phyloP scores from a whole-genome alignment of 2,797 vertebrate genomes.

The Syndactyla subalaris region DNA sequence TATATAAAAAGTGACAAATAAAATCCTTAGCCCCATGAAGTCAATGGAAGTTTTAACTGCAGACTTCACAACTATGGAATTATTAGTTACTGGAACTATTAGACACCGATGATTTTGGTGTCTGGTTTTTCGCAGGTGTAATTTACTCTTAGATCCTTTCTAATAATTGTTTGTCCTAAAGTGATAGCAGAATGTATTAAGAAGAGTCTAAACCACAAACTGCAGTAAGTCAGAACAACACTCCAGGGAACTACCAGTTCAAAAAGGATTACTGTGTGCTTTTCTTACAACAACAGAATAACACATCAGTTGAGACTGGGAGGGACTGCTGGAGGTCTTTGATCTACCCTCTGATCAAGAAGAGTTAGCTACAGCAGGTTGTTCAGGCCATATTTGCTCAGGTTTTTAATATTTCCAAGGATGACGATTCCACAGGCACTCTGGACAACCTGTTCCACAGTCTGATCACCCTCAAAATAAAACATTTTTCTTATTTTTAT shows the following conservation, averaged over 20 bases:
- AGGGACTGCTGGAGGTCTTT: neutral
- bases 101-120: neutral
- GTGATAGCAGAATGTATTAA: neutral
- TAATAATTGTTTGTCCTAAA: neutral
- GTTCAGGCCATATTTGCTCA: neutral
- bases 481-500: neutral
- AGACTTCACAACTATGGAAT: neutral
- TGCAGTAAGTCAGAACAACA: neutral
- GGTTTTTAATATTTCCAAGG: neutral
- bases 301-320: neutral
- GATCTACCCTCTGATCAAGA: neutral
- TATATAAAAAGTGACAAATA: neutral
- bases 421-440: neutral
- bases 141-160: neutral
- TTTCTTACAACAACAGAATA: neutral
- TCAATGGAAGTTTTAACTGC: neutral
- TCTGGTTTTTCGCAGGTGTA: neutral
- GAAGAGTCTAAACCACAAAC: neutral
- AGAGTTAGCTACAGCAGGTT: neutral
- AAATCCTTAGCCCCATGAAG: neutral
- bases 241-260: neutral
- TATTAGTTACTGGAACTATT: neutral
- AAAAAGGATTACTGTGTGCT: neutral
- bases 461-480: neutral
- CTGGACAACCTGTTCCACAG: neutral